Evolutionary conservation across 2,797 vertebrate genomes (phyloP), one percentile per base, ranked within the genome.

Genomic region (Haliaeetus albicilla): DNA sequence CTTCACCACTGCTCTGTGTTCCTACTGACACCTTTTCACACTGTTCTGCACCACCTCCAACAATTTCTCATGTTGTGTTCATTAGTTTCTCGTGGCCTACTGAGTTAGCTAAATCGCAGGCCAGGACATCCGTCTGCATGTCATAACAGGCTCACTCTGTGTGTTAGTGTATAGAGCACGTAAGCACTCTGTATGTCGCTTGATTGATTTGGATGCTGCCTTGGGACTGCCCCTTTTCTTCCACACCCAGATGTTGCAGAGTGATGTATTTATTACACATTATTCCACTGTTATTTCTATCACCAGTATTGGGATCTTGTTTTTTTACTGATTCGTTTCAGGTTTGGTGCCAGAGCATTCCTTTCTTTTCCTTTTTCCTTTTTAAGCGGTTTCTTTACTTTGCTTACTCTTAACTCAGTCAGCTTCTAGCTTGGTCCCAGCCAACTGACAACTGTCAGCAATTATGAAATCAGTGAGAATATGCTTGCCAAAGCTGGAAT

Each of bases 401-500:
- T 23, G 4, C 57, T 92, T 90, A 60, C 24, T 78, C 43, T 78
- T 18, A 5, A 43, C 53, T 56, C 70, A 84, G 1, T 79, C 83
- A 63, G 91, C 51, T 31, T 64, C 51, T 82, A 90, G 49, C 67
- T 92, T 84, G 75, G 71, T 88, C 49, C 37, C 83, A 89, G 77
- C 59, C 94, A 96, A 90, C 46, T 93, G 75, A 96, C 90, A 95
- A 93, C 88, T 95, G 91, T 95, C 88, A 90, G 81, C 74, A 95
- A 87, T 93, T 95, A 84, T 71, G 78, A 89, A 95, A 84, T 94
- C 83, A 84, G 77, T 90, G 86, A 93, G 80, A 95, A 94, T 69
- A 46, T 75, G 49, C 80, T 94, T 96, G 74, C 77, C 81, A 93
- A 86, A 84, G 64, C 90, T 91, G 86, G 79, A 95, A 87, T 90